These are phyloP conservation scores for Esperia sulphurella DNA, from an alignment of 2,888 invertebrate species.

Conservation along the genomic window DNA sequence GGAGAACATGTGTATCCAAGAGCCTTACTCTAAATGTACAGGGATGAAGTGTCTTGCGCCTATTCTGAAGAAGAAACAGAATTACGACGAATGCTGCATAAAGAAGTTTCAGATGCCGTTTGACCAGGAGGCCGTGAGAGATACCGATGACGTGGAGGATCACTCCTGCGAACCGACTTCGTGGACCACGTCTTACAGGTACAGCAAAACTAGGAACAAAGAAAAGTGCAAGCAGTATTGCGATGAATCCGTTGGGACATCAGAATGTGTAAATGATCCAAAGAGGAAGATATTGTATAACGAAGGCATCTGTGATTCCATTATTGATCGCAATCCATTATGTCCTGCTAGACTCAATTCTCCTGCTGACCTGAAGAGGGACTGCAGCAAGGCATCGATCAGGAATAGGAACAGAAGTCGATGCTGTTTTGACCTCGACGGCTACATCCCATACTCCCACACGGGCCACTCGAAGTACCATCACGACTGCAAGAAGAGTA, in stretches of 20 bases:
- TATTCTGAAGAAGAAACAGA: slow-evolving; percentile 21
- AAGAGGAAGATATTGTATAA: slow-evolving; percentile 45
- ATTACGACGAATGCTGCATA: background rate
- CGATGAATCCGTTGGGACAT: background rate
- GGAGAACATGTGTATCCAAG: too few relatives aligned
- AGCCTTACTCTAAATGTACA: too few relatives aligned
- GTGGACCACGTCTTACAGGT: background rate
- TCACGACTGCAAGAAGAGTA: slow-evolving; percentile 28
- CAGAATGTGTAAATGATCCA: background rate
- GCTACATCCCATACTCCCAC: slow-evolving; percentile 38
- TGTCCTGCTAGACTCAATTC: background rate
- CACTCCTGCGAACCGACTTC: background rate
- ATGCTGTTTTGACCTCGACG: slow-evolving; percentile 8
- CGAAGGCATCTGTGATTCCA: slow-evolving; percentile 49
- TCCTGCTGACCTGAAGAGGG: background rate
- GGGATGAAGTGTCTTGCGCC: slow-evolving; percentile 10
- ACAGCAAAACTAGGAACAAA: background rate
- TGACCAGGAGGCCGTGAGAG: slow-evolving; percentile 22
- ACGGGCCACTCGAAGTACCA: slow-evolving; percentile 46
- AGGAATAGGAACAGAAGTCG: slow-evolving; percentile 5
- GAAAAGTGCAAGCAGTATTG: background rate
- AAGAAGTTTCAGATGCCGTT: slow-evolving; percentile 1
- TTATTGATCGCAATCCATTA: background rate
- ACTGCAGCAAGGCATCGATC: slow-evolving; percentile 13
- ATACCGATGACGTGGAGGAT: slow-evolving; percentile 18